These are phyloP conservation scores for Hycleus cichorii DNA, from an alignment of 1,140 invertebrate species.

Conservation along the genomic window DNA sequence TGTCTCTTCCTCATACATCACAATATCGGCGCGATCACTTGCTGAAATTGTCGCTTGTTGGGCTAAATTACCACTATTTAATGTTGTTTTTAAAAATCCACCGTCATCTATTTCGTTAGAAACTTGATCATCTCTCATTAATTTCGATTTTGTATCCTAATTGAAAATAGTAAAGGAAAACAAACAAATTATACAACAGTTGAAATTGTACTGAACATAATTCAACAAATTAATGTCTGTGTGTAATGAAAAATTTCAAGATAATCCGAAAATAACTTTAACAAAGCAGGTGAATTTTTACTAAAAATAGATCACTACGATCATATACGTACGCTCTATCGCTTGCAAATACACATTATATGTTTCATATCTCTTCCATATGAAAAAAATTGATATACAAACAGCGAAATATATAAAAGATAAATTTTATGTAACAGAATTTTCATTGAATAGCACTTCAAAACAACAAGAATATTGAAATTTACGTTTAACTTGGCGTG, in stretches of 20 bases:
- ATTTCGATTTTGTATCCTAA: too few species aligned
- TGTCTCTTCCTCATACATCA: slow-evolving; percentile 67
- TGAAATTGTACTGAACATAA: too few species aligned
- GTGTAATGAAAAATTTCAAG: background rate
- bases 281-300: slow-evolving; percentile 13
- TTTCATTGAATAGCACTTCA: too few species aligned
- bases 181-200: too few species aligned
- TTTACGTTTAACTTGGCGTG: too few species aligned
- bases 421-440: too few species aligned
- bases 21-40: slow-evolving; percentile 22
- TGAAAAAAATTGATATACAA: background rate
- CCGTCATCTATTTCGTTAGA: slow-evolving; percentile 4
- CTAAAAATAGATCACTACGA: slow-evolving; percentile 14
- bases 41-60: slow-evolving; percentile 4
- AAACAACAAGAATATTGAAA: too few species aligned
- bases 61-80: background rate
- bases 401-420: too few species aligned
- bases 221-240: background rate
- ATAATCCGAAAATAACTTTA: slow-evolving; percentile 7
- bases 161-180: too few species aligned
- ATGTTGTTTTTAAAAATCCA: slow-evolving; percentile 7
- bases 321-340: background rate
- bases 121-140: too few species aligned
- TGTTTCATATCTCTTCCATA: background rate
- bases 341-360: background rate